Percentiles rank a stretch among this genome's conserved stretches.
Conservation (phyloP, 2,113 vertebrate species). For the Sander vitreus region DNA sequence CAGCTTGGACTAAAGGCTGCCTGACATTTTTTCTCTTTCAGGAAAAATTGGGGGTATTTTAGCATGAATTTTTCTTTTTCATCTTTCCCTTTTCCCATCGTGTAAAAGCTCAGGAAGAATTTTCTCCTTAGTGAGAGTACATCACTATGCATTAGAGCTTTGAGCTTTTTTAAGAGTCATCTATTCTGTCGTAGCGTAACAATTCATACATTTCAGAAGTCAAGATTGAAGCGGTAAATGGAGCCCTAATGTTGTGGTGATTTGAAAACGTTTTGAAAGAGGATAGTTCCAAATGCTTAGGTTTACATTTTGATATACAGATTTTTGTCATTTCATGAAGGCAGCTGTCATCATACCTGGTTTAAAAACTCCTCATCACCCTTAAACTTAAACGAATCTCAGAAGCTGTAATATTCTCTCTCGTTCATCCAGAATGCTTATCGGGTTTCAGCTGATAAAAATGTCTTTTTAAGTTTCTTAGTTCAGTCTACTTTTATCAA, state of each 20-base stretch:
- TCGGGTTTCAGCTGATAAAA: background rate
- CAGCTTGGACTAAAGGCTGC: background rate
- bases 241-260: background rate
- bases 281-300: background rate
- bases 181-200: background rate
- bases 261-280: background rate
- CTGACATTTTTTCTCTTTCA: constrained; percentile 13
- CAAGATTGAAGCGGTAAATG: background rate
- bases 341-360: background rate
- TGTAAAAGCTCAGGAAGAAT: constrained; percentile 24
- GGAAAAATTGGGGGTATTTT: constrained; percentile 14
- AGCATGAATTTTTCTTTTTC: constrained; percentile 1
- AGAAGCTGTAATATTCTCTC: background rate
- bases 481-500: background rate
- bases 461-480: background rate
- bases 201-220: constrained; percentile 11
- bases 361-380: background rate
- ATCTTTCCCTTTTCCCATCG: constrained; percentile 16
- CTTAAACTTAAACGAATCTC: background rate
- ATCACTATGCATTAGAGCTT: constrained; percentile 40
- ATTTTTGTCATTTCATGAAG: background rate
- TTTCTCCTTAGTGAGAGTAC: constrained; percentile 22
- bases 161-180: constrained; percentile 32
- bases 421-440: background rate
- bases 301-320: background rate